phyloP scores from a whole-genome alignment of 2,888 invertebrate genomes.

The Caenorhabditis becei region DNA sequence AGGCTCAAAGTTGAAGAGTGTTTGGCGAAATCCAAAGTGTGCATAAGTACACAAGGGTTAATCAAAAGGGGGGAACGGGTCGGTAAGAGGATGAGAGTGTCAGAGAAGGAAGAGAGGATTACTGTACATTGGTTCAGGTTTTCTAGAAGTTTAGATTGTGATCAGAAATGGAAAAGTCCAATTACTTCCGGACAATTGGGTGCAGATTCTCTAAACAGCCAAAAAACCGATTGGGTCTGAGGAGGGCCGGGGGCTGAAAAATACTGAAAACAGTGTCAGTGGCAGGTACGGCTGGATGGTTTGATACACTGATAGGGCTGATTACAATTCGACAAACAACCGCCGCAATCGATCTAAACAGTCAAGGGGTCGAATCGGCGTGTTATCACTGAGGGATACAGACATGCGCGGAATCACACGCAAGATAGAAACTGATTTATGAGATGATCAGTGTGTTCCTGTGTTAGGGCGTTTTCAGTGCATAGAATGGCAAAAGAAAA shows the following conservation, averaged over 20 bases:
- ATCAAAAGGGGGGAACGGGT: not conserved
- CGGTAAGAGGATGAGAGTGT: too few relatives aligned
- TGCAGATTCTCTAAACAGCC: not conserved
- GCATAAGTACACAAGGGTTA: not conserved
- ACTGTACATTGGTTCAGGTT: not conserved
- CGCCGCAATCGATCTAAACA: constrained; percentile 45
- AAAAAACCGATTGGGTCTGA: not conserved
- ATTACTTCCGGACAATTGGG: constrained; percentile 6
- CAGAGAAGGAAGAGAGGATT: too few relatives aligned
- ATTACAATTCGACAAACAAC: constrained; percentile 47
- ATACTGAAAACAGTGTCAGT: constrained; percentile 22
- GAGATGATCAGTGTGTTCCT: not conserved
- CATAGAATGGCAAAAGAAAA: too few relatives aligned
- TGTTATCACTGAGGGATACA: not conserved
- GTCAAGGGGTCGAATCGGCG: constrained; percentile 5
- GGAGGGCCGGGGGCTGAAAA: constrained; percentile 15
- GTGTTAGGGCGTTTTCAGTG: too few relatives aligned
- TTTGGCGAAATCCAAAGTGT: not conserved
- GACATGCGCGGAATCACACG: not conserved
- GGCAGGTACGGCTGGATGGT: constrained; percentile 22
- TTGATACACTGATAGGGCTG: constrained; percentile 48
- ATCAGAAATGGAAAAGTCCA: not conserved
- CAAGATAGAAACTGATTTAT: not conserved
- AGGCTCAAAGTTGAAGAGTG: not conserved
- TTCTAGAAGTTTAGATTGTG: not conserved